These are phyloP conservation scores for Diarsia rubi DNA, from an alignment of 2,888 invertebrate species.

Conservation along the genomic window DNA sequence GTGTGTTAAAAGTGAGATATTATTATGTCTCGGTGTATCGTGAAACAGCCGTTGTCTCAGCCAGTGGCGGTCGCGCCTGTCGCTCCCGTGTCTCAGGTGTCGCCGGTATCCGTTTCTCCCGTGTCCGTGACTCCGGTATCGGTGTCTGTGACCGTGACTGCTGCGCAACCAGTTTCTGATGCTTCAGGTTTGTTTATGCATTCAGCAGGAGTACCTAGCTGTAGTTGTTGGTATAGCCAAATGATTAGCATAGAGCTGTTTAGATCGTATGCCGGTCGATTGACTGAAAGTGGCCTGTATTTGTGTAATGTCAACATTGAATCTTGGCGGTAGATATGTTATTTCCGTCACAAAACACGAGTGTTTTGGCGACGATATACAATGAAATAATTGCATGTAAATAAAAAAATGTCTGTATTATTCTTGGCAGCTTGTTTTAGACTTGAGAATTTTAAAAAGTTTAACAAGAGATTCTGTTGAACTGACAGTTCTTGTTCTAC, in stretches of 20 bases:
- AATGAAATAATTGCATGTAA: conserved; percentile 53
- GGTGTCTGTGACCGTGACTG: conserved; percentile 68
- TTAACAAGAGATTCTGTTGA: conserved; percentile 11
- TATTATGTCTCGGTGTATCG: conserved; percentile 87
- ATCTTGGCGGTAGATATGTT: conserved; percentile 47
- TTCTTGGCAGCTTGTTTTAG: conserved; percentile 45
- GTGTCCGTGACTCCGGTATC: conserved; percentile 72
- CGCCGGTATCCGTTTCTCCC: conserved; percentile 70
- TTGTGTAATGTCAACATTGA: conserved; percentile 61
- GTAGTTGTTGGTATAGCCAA: conserved; percentile 13
- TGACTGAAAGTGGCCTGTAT: conserved; percentile 33
- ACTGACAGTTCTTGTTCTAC: conserved; percentile 20
- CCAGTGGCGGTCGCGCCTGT: conserved; percentile 74
- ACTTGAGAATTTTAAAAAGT: conserved; percentile 11
- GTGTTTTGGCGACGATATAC: conserved; percentile 48
- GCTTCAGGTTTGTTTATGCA: conserved; percentile 75
- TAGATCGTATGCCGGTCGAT: conserved; percentile 16
- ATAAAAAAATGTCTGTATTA: conserved; percentile 54
- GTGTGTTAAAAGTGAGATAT: conserved; percentile 70
- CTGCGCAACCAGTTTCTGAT: conserved; percentile 73
- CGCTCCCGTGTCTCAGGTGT: conserved; percentile 66
- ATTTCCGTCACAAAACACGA: conserved; percentile 55
- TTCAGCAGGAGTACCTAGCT: conserved; percentile 18
- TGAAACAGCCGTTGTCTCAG: conserved; percentile 86
- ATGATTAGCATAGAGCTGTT: conserved; percentile 21